Evolutionary conservation across 1,140 invertebrate species (phyloP), one percentile per base, ranked within the genome.

Genomic region (Anthonomus grandis): DNA sequence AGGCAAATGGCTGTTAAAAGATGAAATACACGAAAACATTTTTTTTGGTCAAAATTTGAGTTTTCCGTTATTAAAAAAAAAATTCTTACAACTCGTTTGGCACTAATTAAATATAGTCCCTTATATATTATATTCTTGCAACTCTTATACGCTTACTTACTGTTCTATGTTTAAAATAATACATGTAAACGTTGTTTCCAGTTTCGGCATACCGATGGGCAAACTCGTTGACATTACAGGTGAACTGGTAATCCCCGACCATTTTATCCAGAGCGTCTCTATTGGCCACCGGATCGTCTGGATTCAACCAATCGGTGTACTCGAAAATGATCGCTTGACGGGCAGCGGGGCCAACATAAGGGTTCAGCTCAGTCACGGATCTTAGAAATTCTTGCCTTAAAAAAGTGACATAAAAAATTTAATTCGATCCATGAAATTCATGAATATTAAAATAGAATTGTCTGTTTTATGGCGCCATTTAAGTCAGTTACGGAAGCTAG

Each of bases 241-340:
- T 93, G 73, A 98, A 98, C 64, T 96, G 91, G 70, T 91, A 94
- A 75, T 98, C 96, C 2, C 95, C 95, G n/a, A 97, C 91, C 75
- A 97, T 92, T 71, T 93, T 93, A 68, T 95, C 93, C 21, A 96
- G 76, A 9, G 87, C 85, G 68, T 93, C 84, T 37, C 90, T 79
- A 74, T 95, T 94, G 52, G 83, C 83, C 17, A 86, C 79, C 0
- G 87, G 84, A 76, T 97, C 90, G 53, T 94, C 85, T 0, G 90
- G 89, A 66, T 89, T 86, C 34, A 89, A 73, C 93, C 93, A 96
- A 75, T 95, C 85, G 0, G 92, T 94, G 75, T 97, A 97, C 69
- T 95, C 89, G 72, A 89, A 95, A 21, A 88, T 83, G 59, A 95
- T 91, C 1, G 86, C 86, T 61, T 94, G 88, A 36, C 86, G 78